Evolutionary conservation across 2,113 vertebrate genomes (phyloP).

Genomic region (Apus apus): DNA sequence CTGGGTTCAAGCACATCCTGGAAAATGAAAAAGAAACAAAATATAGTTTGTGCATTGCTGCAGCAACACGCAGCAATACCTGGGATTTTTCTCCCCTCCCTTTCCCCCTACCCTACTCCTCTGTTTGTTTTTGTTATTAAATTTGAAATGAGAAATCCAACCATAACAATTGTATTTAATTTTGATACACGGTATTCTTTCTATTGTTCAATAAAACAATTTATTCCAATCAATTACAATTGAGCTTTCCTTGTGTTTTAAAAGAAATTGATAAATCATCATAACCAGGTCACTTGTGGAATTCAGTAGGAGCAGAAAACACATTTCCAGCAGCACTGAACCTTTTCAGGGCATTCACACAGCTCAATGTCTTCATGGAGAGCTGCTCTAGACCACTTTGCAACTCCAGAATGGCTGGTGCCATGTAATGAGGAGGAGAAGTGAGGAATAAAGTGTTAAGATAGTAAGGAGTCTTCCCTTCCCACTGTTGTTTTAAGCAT

Average conservation of each 20-base stretch:
- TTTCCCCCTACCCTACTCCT: too few species aligned
- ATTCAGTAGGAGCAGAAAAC: neutral
- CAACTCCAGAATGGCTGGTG: neutral
- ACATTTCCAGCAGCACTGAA: neutral
- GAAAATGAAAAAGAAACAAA: too few species aligned
- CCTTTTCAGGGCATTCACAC: neutral
- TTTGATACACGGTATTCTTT: neutral
- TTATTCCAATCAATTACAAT: neutral
- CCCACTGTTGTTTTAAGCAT: neutral
- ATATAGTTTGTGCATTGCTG: neutral
- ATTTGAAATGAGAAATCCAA: neutral
- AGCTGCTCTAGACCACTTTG: neutral
- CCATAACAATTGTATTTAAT: neutral
- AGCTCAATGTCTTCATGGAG: neutral
- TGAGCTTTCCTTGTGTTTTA: neutral
- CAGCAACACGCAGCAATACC: neutral
- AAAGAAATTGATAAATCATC: neutral
- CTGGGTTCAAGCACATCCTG: rapidly evolving
- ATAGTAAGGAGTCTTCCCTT: neutral
- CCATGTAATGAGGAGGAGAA: neutral
- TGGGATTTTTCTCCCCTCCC: neutral
- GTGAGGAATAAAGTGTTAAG: neutral
- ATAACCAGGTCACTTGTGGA: neutral
- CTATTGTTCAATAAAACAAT: neutral
- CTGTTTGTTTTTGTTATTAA: neutral